phyloP scores from a whole-genome alignment of 2,797 vertebrate species.

The Podarcis lilfordi region DNA sequence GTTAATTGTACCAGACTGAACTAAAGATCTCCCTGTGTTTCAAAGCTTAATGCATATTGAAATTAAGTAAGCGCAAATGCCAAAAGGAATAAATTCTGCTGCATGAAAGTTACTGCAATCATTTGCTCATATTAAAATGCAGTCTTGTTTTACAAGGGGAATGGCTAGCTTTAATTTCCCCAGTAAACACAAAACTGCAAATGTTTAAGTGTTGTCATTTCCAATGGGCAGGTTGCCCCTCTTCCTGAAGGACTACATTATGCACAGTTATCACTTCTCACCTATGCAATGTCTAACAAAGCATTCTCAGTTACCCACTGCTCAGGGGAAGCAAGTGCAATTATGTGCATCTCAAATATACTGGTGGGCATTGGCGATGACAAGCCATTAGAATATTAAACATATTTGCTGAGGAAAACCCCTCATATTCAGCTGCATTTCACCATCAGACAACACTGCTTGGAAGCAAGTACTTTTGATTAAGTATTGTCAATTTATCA shows the following conservation, averaged over 20 bases:
- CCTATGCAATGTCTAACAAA: conserved; percentile 28
- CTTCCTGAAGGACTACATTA: neutral
- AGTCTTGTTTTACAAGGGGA: neutral
- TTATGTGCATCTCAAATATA: conserved; percentile 31
- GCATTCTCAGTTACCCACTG: conserved; percentile 40
- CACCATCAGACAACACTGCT: neutral
- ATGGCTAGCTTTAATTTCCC: neutral
- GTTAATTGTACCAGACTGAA: neutral
- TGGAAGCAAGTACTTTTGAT: neutral
- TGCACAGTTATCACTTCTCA: neutral
- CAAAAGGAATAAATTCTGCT: conserved; percentile 9
- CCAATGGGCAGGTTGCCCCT: neutral
- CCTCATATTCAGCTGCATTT: conserved; percentile 17
- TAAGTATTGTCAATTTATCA: too few relatives aligned
- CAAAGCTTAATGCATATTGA: neutral
- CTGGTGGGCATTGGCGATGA: conserved; percentile 35
- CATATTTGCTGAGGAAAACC: conserved; percentile 11
- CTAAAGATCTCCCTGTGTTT: neutral
- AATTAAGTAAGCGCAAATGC: neutral
- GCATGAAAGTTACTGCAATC: neutral
- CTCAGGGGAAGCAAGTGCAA: conserved; percentile 35
- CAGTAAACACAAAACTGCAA: neutral
- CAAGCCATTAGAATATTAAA: conserved; percentile 36
- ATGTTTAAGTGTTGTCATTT: neutral
- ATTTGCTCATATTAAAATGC: neutral